A percentile compares a stretch with the other conserved stretches of the same genome.
Conservation (phyloP, 2,888 invertebrate genomes). For the Lithophane ornitopus region DNA sequence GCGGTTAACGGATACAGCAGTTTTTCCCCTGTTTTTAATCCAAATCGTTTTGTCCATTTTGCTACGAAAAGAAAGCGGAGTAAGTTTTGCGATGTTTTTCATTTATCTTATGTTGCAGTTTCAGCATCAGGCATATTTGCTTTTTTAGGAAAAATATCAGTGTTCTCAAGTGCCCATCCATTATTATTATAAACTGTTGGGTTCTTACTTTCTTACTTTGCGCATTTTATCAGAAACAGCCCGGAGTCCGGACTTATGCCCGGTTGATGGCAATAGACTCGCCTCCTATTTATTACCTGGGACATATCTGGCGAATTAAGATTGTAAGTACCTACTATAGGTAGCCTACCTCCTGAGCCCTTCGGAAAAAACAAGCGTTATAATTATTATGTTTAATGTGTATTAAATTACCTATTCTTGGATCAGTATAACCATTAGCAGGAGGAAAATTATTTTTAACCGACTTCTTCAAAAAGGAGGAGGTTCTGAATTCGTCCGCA, state of each 20-base stretch:
- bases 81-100: background rate
- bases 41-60: slow-evolving; percentile 5
- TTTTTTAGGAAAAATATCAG: background rate
- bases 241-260: background rate
- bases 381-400: background rate
- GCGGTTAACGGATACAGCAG: slow-evolving; percentile 20
- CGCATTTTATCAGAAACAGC: background rate
- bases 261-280: background rate
- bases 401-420: background rate
- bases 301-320: background rate
- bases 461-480: too few relatives aligned
- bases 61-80: slow-evolving; percentile 19
- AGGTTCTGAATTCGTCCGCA: too few relatives aligned
- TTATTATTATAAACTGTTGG: background rate
- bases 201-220: too few relatives aligned
- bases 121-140: background rate
- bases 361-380: background rate
- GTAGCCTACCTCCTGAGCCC: too few relatives aligned
- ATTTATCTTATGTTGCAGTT: background rate
- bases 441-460: background rate
- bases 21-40: background rate
- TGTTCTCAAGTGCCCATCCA: background rate
- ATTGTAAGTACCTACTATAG: background rate
- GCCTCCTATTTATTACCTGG: background rate
- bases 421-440: background rate